Evolutionary conservation across 2,888 invertebrate genomes (phyloP), one percentile per base, ranked within the genome.

Genomic region (Lasioglossum villosulum): DNA sequence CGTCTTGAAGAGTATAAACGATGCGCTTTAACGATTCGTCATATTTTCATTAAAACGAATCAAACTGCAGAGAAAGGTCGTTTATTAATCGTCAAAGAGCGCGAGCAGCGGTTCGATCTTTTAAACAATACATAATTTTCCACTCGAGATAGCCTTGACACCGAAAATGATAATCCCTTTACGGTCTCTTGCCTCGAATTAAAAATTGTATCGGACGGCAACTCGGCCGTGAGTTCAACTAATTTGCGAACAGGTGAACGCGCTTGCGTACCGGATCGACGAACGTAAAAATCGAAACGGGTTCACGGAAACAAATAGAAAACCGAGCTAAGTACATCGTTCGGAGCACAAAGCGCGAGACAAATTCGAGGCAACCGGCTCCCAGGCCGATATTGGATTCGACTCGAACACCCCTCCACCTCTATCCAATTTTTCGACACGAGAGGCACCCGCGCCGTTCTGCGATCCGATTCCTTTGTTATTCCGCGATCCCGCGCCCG

Each of bases 391-490:
- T 86, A 85, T 86, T 86, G 81, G 86, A 86, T 85, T 85, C 85
- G 34, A 76, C 52, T 52, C 66, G 52, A 37, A 12, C 27, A 16
- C 23, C 37, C 39, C 16, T 27, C 27, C n/a, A n/a, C n/a, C 59
- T 14, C 30, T 39, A 27, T 63, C 71, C 70, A 59, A 84, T 78
- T 84, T 82, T 82, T 78, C 77, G 76, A 74, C 59, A 68, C 81
- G 72, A 80, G 74, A 70, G 63, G 52, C 80, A 42, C 42, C 42
- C 42, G 42, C 42, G 70, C 76, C 48, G 19, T 56, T 74, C 63
- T 42, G 78, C 83, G 78, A 89, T 82, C 68, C 80, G 82, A 85
- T 85, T 71, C 89, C 83, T 88, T 89, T 88, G 86, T 89, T 83
- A 90, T 81, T 84, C 78, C 88, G 74, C 34, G 81, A 81, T 71